Evolutionary conservation across 1,140 invertebrate genomes (phyloP), one percentile per base, ranked within the genome.

Genomic region (Temnothorax curvispinosus): DNA sequence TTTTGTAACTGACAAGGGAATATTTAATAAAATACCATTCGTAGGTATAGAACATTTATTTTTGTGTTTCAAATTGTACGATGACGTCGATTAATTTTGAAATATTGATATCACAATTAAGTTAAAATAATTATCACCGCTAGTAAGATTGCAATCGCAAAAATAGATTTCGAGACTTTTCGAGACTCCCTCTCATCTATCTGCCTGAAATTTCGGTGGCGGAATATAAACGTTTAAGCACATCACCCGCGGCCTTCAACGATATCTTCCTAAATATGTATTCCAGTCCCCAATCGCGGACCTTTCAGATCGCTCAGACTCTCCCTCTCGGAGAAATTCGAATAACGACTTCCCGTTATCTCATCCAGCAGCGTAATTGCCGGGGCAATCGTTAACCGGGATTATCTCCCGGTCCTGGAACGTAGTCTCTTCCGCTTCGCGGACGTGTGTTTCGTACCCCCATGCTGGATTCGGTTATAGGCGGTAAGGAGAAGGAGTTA

Each of bases 371-470:
- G 44, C 32, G 93, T 93, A 94, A 94, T 94, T 94, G 93, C 93
- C 92, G 92, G 90, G 92, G 91, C 92, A 92, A 94, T 94, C 93
- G 92, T 94, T 94, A 94, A 92, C 92, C 86, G 91, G 92, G 93
- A 94, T 94, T 94, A 94, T 94, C 93, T 94, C 91, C 90, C 91
- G 67, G 13, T 15, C 91, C 90, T 92, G 92, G 54, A 74, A 84
- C 80, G 69, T 60, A 62, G 41, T 13, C 41, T 71, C 44, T 38
- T 84, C 67, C 56, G 87, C 80, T 87, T 87, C 77, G 80, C 52
- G 87, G 88, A 90, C 91, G 90, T 90, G 90, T 91, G 90, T 93
- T 87, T 91, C 90, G 91, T 86, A 89, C 87, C 88, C 67, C 90
- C 91, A 89, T 89, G 60, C 9, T 81, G 86, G 86, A 93, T 91